Base-by-base conservation (phyloP, 2,113 vertebrate species). In the Paraplagusia blochii region DNA sequence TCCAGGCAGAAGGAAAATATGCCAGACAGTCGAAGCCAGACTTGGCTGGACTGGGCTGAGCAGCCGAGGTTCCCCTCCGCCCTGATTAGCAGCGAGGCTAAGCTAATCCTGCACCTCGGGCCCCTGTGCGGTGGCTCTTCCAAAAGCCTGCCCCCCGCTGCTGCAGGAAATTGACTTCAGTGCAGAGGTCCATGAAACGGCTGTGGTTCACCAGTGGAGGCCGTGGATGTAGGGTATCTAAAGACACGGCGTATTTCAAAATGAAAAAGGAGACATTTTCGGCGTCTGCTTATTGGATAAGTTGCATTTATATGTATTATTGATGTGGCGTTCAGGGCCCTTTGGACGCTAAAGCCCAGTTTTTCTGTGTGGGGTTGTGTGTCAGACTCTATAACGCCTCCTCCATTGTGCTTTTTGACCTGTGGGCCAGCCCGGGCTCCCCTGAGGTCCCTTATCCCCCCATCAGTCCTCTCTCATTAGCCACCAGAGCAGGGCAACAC, bases 151-250 rank as follows among this genome's bases (percentile, higher is more conserved):
- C 84, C 78, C 79, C 79, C 88, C 88, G 82, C 87, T 89, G 89
- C 81, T 90, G 76, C 79, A 88, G 87, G 87, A 90, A 91, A 91
- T 91, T 88, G 82, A 82, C 85, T 90, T 83, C 75, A 78, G 84
- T 84, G 77, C 79, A 85, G 74, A 85, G 64, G 67, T 67, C 79
- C 85, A 78, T 87, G 85, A 85, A 87, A 82, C 72, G 59, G 45
- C 65, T 47, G 44, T 63, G 62, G 69, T 78, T 81, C 71, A 51
- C 57, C 56, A 58, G 22, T 6, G 22, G 22, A 29, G 22, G 22
- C 22, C 22, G 22, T 29, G 22, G 22, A 11, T 40, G 38, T 40
- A 10, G 13, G 4, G 38, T 40, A 42, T 33, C 43, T 7, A 29
- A 29, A 29, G 22, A 4, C 22, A 29, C 22, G 22, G 22, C 22